Base-by-base conservation (phyloP, 2,888 invertebrate species). In the Hybos culiciformis region DNA sequence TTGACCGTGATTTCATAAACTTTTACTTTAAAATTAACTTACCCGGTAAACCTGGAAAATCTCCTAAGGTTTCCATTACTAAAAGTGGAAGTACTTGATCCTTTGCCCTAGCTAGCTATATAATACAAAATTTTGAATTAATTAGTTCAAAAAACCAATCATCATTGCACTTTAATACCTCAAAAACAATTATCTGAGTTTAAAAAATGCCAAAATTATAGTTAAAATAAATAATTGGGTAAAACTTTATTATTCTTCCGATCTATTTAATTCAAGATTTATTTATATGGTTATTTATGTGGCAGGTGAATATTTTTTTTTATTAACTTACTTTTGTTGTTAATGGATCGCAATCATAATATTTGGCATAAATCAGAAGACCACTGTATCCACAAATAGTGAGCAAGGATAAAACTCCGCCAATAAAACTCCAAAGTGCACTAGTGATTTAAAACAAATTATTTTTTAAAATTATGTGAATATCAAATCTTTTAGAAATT, bases 321-420 rank as follows among this genome's bases (percentile, higher is more conserved):
- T n/a, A n/a, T 14, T 12, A 14, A 45, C 46, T 52, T 59, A 75
- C 75, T 67, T 71, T 76, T 4, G 79, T 78, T 5, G 75, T 71
- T n/a, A 91, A 68, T 0, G 92, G 92, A 66, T 92, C 91, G 58
- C 92, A 92, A 33, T 77, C 73, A 39, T 80, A 71, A 57, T 88
- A 92, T 3, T 80, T 80, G 0, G 91, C 88, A 60, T 81, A 92
- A 50, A 92, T 83, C 1, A 92, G 75, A 6, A 92, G 70, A 0
- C 92, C 92, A 41, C 85, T 83, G 56, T 84, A 83, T 54, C 84
- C 83, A 58, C 87, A 84, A 55, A 90, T 70, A 0, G 78, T 74
- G 2, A 90, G 74, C 20, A 92, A 76, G 9, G 72, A 65, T 43
- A 80, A 69, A 41, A 90, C 80, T 0, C 91, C 91, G 3, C 75